These are phyloP conservation scores for Maccullochella peelii DNA, from an alignment of 2,113 vertebrate species.

Conservation along the genomic window DNA sequence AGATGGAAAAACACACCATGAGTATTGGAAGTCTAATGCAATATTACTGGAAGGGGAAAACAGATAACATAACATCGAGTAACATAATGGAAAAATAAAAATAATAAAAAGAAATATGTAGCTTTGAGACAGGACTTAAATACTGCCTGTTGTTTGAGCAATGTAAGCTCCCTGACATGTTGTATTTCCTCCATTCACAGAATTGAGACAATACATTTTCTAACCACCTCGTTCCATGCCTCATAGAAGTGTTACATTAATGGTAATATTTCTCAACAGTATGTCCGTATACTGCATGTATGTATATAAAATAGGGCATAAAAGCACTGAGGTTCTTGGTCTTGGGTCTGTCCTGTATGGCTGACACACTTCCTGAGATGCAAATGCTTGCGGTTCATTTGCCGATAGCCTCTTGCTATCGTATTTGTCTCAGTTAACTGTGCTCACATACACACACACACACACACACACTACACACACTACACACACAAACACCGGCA, in stretches of 20 bases:
- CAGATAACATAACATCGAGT: constrained; percentile 61
- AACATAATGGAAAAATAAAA: constrained; percentile 63
- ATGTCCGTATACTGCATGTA: background rate
- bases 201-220: constrained; percentile 12
- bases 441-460: background rate
- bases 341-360: constrained; percentile 74
- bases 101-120: constrained; percentile 30
- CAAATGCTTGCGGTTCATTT: constrained; percentile 72
- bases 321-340: constrained; percentile 15
- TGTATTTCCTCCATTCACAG: constrained; percentile 21
- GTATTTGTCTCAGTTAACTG: background rate
- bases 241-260: background rate
- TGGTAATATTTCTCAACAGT: background rate
- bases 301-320: constrained; percentile 35
- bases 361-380: constrained; percentile 80
- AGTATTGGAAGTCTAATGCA: constrained; percentile 80
- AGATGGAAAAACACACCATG: constrained; percentile 77
- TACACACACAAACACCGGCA: background rate
- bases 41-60: constrained; percentile 76
- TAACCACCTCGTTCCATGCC: background rate
- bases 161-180: background rate
- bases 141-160: constrained; percentile 10
- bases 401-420: constrained; percentile 36
- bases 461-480: background rate
- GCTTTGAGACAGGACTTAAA: constrained; percentile 12